Evolutionary conservation across 2,797 vertebrate genomes (phyloP).

Genomic region (Neosilurus mollespiculum): DNA sequence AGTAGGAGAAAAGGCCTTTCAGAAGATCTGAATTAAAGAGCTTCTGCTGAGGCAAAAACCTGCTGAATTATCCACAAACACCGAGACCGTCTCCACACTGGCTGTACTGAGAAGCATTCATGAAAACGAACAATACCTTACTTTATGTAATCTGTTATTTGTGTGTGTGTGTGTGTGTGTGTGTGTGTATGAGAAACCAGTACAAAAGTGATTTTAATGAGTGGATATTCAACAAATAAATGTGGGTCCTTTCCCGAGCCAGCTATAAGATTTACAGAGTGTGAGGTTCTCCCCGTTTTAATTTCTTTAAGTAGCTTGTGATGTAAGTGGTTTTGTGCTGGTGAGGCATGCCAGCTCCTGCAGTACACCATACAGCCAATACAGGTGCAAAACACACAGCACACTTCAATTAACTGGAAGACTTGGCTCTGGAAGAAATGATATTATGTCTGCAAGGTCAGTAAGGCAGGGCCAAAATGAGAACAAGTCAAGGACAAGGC

Average conservation of each 20-base stretch:
- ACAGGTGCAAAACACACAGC: constrained; percentile 45
- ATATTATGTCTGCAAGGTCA: constrained; percentile 8
- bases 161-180: no score
- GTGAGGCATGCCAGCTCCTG: constrained; percentile 44
- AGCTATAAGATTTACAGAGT: constrained; percentile 56
- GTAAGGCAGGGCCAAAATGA: background rate
- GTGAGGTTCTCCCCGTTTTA: constrained; percentile 60
- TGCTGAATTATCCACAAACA: background rate
- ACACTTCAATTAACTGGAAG: constrained; percentile 20
- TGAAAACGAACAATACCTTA: background rate
- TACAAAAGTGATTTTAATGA: constrained; percentile 60
- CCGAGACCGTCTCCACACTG: background rate
- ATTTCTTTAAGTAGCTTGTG: constrained; percentile 66
- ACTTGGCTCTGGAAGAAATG: background rate
- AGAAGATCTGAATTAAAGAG: constrained; percentile 14
- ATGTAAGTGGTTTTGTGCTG: constrained; percentile 56
- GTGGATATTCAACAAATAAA: constrained; percentile 60
- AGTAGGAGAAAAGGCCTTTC: constrained; percentile 14
- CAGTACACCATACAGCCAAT: constrained; percentile 31
- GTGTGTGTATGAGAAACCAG: background rate
- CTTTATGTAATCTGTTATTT: background rate
- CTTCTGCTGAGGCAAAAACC: background rate
- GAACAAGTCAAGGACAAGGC: constrained; percentile 24
- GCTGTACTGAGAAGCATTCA: constrained; percentile 1
- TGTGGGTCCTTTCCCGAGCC: constrained; percentile 50